phyloP scores from a whole-genome alignment of 2,113 vertebrate genomes.

The Synchiropus splendidus region DNA sequence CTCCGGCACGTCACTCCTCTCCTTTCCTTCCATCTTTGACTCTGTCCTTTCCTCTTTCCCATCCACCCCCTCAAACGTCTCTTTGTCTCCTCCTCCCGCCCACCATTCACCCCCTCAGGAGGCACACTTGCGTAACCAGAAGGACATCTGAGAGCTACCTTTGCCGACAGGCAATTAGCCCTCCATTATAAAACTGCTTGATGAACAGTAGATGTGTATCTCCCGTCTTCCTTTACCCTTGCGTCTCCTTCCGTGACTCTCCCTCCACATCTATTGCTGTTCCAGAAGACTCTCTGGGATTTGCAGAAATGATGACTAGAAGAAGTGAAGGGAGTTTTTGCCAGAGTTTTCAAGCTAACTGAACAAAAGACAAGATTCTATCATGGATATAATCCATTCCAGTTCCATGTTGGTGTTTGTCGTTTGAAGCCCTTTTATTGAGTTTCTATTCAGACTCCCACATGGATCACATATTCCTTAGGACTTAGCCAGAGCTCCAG shows the following conservation, averaged over 20 bases:
- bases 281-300: too few species aligned
- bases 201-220: conserved; percentile 35
- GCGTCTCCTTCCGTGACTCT: background rate
- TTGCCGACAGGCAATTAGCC: conserved; percentile 55
- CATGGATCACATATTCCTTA: too few species aligned
- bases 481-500: too few species aligned
- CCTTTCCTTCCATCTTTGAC: conserved; percentile 9
- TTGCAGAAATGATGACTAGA: too few species aligned
- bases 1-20: conserved; percentile 3
- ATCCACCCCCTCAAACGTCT: background rate
- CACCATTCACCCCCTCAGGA: conserved; percentile 12
- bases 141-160: conserved; percentile 47
- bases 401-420: too few species aligned
- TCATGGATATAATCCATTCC: too few species aligned
- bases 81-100: conserved; percentile 1
- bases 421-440: too few species aligned
- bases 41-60: conserved; percentile 10
- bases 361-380: too few species aligned
- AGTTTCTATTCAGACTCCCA: too few species aligned
- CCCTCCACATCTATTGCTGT: too few species aligned
- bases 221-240: conserved; percentile 18
- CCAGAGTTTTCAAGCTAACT: too few species aligned
- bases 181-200: conserved; percentile 39
- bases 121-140: conserved; percentile 36
- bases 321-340: too few species aligned